These are phyloP conservation scores for Rhineura floridana DNA, from an alignment of 2,113 vertebrate species.

Conservation along the genomic window DNA sequence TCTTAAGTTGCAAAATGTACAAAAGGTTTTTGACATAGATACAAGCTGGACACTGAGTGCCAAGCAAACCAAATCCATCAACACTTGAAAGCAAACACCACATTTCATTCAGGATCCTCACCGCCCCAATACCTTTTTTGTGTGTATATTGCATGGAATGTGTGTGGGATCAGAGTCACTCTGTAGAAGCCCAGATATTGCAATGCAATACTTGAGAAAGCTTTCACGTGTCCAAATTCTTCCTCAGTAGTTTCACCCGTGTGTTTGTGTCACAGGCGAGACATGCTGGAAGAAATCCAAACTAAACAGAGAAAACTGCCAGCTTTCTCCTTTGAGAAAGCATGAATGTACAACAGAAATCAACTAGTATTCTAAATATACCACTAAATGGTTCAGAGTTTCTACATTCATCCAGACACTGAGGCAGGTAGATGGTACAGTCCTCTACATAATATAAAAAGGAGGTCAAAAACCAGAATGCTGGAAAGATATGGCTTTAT, in stretches of 20 bases:
- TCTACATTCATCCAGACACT: not conserved
- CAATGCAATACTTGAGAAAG: not conserved
- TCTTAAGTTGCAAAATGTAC: not conserved
- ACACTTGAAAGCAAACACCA: not conserved
- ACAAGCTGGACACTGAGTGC: not conserved
- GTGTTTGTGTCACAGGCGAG: not conserved
- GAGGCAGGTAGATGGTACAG: not conserved
- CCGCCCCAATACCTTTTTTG: not conserved
- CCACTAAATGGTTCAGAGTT: not conserved
- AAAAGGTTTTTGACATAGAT: not conserved
- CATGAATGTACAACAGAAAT: not conserved
- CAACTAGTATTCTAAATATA: not conserved
- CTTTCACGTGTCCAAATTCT: not conserved
- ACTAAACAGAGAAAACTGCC: not conserved
- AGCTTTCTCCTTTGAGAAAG: not conserved
- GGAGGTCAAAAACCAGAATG: too few species aligned
- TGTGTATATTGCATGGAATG: not conserved
- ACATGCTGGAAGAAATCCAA: not conserved
- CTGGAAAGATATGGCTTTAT: too few species aligned
- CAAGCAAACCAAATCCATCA: not conserved
- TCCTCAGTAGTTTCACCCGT: not conserved
- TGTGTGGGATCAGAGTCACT: not conserved
- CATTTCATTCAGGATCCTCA: not conserved
- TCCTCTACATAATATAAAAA: not conserved
- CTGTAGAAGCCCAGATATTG: not conserved